phyloP scores from a whole-genome alignment of 2,797 vertebrate genomes.

The Perodicticus potto region DNA sequence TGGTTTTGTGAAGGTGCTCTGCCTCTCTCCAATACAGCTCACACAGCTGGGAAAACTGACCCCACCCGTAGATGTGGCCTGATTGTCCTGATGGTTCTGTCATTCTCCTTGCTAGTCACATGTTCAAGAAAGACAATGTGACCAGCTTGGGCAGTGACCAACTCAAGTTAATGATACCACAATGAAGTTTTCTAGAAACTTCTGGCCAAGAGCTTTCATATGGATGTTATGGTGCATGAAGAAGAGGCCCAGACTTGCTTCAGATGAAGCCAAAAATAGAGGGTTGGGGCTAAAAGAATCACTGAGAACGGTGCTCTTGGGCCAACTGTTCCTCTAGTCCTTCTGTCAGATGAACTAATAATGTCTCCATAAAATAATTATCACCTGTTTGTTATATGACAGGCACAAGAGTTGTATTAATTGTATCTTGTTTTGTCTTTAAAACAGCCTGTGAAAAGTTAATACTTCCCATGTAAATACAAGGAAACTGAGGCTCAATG shows the following conservation, averaged over 20 bases:
- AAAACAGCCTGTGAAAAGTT: not conserved
- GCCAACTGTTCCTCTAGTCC: not conserved
- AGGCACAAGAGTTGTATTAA: not conserved
- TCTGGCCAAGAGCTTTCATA: not conserved
- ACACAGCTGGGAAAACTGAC: not conserved
- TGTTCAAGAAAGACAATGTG: not conserved
- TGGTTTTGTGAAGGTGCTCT: no score
- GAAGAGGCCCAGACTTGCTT: not conserved
- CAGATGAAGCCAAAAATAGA: not conserved
- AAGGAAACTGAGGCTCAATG: not conserved
- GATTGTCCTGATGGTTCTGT: not conserved
- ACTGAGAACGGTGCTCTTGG: not conserved
- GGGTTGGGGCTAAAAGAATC: not conserved
- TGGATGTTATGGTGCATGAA: not conserved
- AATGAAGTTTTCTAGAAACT: not conserved
- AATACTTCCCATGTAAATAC: not conserved
- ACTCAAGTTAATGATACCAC: not conserved
- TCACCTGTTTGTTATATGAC: conserved; percentile 4
- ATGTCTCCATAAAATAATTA: not conserved
- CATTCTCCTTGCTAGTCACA: not conserved
- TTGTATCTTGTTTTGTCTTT: conserved; percentile 29
- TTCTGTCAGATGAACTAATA: not conserved
- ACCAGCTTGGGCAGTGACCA: not conserved
- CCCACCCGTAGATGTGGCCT: not conserved
- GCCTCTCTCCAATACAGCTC: not conserved